Conservation (phyloP, 2,888 invertebrate genomes). For the Drosophila yooni region DNA sequence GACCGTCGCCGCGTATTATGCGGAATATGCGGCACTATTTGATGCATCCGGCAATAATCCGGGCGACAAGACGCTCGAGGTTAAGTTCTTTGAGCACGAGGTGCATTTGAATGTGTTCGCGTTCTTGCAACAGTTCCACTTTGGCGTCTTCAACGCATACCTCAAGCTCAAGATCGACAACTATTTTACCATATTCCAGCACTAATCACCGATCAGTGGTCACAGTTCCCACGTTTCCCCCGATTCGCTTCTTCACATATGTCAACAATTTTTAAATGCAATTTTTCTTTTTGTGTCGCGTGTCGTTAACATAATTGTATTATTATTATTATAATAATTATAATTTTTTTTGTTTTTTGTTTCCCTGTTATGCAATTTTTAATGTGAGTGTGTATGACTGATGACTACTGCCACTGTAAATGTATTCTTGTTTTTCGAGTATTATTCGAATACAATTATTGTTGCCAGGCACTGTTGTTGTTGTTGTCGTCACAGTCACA, state of each 20-base stretch:
- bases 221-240: neutral
- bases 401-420: slow-evolving; percentile 25
- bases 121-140: slow-evolving; percentile 99
- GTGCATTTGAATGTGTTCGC: slow-evolving; percentile 96
- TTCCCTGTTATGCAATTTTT: slow-evolving; percentile 72
- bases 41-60: slow-evolving; percentile 98
- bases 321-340: slow-evolving; percentile 22
- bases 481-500: slow-evolving; percentile 13
- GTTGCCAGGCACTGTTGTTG: neutral
- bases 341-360: slow-evolving; percentile 22
- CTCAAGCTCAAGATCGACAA: slow-evolving; percentile 99
- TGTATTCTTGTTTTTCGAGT: slow-evolving; percentile 61
- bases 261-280: slow-evolving; percentile 22
- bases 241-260: slow-evolving; percentile 7
- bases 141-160: slow-evolving; percentile 99
- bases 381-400: slow-evolving; percentile 51
- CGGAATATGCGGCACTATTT: slow-evolving; percentile 98
- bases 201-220: neutral
- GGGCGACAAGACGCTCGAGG: slow-evolving; percentile 99
- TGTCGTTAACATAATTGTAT: slow-evolving; percentile 37
- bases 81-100: slow-evolving; percentile 99
- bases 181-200: slow-evolving; percentile 97
- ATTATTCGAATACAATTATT: slow-evolving; percentile 55
- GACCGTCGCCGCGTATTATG: slow-evolving; percentile 98
- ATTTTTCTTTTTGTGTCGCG: slow-evolving; percentile 23